phyloP scores from a whole-genome alignment of 2,888 invertebrate species.

The Iselma pallidipennis region DNA sequence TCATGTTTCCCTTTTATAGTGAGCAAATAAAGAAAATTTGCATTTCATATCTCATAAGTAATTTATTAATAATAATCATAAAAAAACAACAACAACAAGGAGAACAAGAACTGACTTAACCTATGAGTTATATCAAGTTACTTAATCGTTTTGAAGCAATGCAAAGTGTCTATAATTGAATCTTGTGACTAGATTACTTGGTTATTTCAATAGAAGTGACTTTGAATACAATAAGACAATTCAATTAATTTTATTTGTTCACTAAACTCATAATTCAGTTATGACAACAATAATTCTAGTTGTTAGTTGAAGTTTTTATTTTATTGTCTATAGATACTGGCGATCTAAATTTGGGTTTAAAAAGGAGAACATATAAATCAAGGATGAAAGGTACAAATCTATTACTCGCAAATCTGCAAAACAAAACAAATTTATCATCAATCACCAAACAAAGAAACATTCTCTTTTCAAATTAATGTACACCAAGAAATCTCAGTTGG shows the following conservation, averaged over 20 bases:
- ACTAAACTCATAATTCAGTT: background rate
- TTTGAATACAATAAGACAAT: constrained; percentile 27
- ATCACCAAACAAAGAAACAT: no score
- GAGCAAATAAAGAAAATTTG: background rate
- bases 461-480: no score
- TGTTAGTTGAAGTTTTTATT: no score
- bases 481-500: no score
- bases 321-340: no score
- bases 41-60: background rate
- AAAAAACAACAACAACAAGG: background rate
- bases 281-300: no score
- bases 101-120: background rate
- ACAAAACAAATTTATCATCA: no score
- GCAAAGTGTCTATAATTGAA: no score
- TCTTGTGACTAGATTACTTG: constrained; percentile 10
- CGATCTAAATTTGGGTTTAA: no score
- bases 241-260: constrained; percentile 17
- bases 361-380: no score
- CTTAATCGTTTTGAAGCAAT: constrained; percentile 13
- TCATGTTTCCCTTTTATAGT: background rate
- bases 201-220: constrained; percentile 12
- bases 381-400: no score
- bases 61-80: background rate
- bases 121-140: constrained; percentile 5
- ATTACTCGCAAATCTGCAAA: no score